Conservation (phyloP, 1,140 invertebrate genomes). For the Physella acuta region DNA sequence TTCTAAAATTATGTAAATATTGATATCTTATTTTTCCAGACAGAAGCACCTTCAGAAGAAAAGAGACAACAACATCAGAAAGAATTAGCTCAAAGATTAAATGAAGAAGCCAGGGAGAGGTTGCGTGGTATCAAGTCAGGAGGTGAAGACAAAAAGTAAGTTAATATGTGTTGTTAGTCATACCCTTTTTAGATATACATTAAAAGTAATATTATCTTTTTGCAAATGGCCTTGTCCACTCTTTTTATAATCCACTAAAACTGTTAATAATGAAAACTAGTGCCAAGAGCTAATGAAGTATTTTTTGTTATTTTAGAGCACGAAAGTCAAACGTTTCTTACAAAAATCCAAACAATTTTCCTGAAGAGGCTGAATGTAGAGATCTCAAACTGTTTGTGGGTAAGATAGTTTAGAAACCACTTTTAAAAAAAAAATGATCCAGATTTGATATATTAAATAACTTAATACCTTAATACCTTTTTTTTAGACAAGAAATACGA, state of each 20-base stretch:
- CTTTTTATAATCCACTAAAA: no score
- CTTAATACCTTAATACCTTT: no score
- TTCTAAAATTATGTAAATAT: background rate
- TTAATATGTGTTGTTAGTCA: no score
- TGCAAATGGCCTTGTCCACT: no score
- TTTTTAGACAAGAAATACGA: conserved; percentile 92
- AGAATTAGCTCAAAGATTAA: conserved; percentile 86
- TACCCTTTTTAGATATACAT: no score
- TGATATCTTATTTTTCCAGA: conserved; percentile 51
- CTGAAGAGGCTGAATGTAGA: conserved; percentile 88
- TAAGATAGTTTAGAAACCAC: no score
- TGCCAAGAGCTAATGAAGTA: background rate
- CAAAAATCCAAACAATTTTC: conserved; percentile 88
- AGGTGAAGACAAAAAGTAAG: conserved; percentile 84
- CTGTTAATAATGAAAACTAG: background rate
- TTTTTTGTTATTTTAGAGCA: no score
- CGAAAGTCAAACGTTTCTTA: conserved; percentile 91
- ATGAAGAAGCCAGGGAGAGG: conserved; percentile 88
- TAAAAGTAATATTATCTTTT: no score
- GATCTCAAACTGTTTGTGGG: conserved; percentile 94
- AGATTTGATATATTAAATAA: no score
- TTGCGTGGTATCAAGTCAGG: conserved; percentile 79
- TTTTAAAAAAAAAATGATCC: no score
- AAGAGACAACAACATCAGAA: conserved; percentile 96
- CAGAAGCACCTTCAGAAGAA: conserved; percentile 94